Conservation (phyloP, 2,888 invertebrate species). For the Agriopis leucophaearia region DNA sequence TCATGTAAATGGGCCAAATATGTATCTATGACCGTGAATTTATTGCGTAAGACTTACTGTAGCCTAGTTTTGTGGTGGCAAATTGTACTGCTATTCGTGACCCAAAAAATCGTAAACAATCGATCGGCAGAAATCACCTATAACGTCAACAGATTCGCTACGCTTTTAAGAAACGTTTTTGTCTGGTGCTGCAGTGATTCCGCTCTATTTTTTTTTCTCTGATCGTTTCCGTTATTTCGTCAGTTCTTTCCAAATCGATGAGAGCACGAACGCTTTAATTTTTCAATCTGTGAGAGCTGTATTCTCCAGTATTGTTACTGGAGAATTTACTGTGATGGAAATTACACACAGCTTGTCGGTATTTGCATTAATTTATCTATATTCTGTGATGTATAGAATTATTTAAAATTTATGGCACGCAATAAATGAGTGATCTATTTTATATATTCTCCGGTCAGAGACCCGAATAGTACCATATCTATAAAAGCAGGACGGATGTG, state of each 20-base stretch:
- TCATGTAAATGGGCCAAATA: slow-evolving; percentile 13
- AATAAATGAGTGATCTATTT: slow-evolving; percentile 6
- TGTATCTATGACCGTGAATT: slow-evolving; percentile 17
- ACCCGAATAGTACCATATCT: slow-evolving; percentile 34
- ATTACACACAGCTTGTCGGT: neutral
- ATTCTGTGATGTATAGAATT: neutral
- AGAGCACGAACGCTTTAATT: neutral
- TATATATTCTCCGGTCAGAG: slow-evolving; percentile 31
- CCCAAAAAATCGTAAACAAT: slow-evolving; percentile 56
- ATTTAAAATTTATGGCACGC: neutral
- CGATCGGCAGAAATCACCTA: slow-evolving; percentile 52
- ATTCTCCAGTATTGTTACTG: neutral
- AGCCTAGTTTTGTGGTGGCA: slow-evolving; percentile 7
- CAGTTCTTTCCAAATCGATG: slow-evolving; percentile 10
- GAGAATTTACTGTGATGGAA: no score
- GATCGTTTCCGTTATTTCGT: slow-evolving; percentile 36
- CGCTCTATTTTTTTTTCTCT: slow-evolving; percentile 29
- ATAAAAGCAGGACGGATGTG: slow-evolving; percentile 42
- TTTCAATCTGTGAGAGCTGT: neutral
- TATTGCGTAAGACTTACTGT: slow-evolving; percentile 29
- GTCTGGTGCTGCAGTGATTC: slow-evolving; percentile 13
- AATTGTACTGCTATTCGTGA: slow-evolving; percentile 55
- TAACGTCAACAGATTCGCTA: slow-evolving; percentile 38
- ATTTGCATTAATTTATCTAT: neutral
- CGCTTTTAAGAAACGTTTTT: slow-evolving; percentile 29